Evolutionary conservation across 2,797 vertebrate genomes (phyloP), one percentile per base, ranked within the genome.

Genomic region (Danio albolineatus): DNA sequence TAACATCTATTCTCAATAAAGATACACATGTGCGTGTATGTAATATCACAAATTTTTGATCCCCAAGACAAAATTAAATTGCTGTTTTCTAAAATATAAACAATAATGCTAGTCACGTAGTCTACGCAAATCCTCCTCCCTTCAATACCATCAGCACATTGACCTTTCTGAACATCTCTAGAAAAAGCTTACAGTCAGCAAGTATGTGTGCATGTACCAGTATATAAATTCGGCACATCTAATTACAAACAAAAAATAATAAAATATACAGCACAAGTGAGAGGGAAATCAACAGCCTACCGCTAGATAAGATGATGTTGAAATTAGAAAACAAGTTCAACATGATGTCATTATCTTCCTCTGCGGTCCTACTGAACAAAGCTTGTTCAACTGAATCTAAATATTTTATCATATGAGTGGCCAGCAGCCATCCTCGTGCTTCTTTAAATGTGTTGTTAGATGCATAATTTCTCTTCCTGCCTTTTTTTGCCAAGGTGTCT

Each of bases 361-460:
- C 43, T 14, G 53, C 39, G 51, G 21, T 62, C 9, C 13, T 46
- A 6, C 16, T 54, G 38, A 76, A 67, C 16, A 0, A 17, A 41
- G 65, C 19, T 48, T 73, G 54, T 56, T 62, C 49, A 57, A 54
- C 39, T 62, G 44, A 46, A 57, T 72, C n/a, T 49, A 69, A 78
- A 84, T 70, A 62, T 70, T 70, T 73, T 17, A 60, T 70, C 46
- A 49, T 19, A 60, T 38, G 17, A 73, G 6, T 43, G n/a, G 28
- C 51, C 79, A 9, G 16, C 16, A 65, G 19, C 36, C 49, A 62
- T 70, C 48, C 46, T 71, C 28, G 0, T 38, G 53, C 39, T 54
- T 36, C 72, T 76, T 14, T 7, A 10, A 61, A 49, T 56, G 8
- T 53, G 28, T 19, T 72, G 28, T 65, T 39, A 78, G 36, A 13